phyloP scores from a whole-genome alignment of 1,140 invertebrate genomes.

The Drosophila sulfurigaster region DNA sequence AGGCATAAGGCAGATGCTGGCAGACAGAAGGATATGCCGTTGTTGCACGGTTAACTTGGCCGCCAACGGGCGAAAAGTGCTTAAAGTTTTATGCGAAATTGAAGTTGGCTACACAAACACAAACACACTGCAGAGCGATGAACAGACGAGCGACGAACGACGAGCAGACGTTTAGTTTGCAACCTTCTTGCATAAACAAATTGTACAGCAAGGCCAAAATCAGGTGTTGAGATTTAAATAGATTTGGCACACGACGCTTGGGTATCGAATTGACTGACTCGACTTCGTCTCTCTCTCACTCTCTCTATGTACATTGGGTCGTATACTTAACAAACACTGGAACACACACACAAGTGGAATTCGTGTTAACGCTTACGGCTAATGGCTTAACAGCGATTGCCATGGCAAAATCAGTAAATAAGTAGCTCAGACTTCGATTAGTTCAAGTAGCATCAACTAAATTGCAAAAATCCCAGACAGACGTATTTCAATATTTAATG shows the following conservation, averaged over 20 bases:
- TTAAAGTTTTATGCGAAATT: slow-evolving; percentile 80
- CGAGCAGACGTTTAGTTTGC: slow-evolving; percentile 12
- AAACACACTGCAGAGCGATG: too few relatives aligned
- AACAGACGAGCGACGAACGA: slow-evolving; percentile 11
- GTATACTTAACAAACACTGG: slow-evolving; percentile 16
- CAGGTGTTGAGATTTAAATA: slow-evolving; percentile 41
- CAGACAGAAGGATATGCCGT: background rate
- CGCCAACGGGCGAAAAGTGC: slow-evolving; percentile 68
- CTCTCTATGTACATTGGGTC: background rate
- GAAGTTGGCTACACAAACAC: slow-evolving; percentile 65
- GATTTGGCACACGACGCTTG: slow-evolving; percentile 35
- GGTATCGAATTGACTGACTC: slow-evolving; percentile 10
- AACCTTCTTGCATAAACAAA: slow-evolving; percentile 42
- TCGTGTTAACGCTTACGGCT: slow-evolving; percentile 27
- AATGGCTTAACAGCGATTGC: slow-evolving; percentile 7
- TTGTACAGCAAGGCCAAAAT: slow-evolving; percentile 8
- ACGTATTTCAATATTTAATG: slow-evolving; percentile 8
- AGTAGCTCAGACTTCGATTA: slow-evolving; percentile 16
- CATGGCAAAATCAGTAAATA: slow-evolving; percentile 4
- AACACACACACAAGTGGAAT: background rate
- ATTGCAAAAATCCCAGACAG: background rate
- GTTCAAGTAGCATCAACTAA: background rate
- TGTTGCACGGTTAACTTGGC: slow-evolving; percentile 40
- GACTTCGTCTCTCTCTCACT: too few relatives aligned
- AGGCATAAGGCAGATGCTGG: slow-evolving; percentile 2